phyloP scores from a whole-genome alignment of 30 jellyfish, hydroid and myxozoan genomes.

The Turritopsis rubra region DNA sequence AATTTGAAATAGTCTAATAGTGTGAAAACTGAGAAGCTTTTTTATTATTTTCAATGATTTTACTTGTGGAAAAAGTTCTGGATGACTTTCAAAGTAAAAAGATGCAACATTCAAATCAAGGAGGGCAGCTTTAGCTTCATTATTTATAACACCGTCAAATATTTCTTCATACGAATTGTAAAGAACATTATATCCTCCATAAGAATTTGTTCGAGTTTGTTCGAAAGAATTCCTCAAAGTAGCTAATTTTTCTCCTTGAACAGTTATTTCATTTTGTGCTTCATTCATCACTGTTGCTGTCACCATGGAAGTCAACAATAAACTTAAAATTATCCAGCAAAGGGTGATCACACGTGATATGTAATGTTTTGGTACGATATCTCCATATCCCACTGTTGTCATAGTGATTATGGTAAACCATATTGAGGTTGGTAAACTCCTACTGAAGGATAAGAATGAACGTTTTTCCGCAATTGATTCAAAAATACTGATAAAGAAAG shows the following conservation, averaged over 20 bases:
- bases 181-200: background rate
- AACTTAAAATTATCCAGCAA: background rate
- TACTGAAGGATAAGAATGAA: background rate
- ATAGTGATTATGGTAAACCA: background rate
- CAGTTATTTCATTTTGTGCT: background rate
- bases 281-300: background rate
- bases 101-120: background rate
- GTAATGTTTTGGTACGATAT: background rate
- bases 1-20: background rate
- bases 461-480: background rate
- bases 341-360: background rate
- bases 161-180: background rate
- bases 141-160: background rate
- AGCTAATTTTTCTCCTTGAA: background rate
- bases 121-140: background rate
- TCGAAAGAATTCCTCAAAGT: background rate
- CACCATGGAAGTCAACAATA: background rate
- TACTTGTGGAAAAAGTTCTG: background rate
- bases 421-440: background rate
- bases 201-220: background rate
- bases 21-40: background rate
- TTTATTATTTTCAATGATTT: background rate
- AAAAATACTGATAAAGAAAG: background rate
- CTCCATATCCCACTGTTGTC: background rate
- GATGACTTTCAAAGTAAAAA: background rate